A percentile compares a stretch with the other conserved stretches of the same genome.
These are phyloP conservation scores for Zygothrica quintamaculata DNA, from an alignment of 2,888 invertebrate species.

Conservation along the genomic window DNA sequence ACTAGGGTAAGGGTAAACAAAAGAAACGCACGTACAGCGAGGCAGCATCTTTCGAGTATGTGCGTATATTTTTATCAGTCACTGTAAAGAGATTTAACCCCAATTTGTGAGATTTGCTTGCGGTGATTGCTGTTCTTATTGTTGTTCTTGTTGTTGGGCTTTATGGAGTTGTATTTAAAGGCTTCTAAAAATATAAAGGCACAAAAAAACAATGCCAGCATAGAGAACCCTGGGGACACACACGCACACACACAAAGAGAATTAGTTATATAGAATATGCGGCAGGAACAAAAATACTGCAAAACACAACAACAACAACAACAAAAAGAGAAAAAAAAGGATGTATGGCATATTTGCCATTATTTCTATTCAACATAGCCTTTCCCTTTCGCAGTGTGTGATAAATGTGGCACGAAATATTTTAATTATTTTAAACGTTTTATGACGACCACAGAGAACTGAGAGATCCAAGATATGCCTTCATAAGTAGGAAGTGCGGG, in stretches of 20 bases:
- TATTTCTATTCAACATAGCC: constrained; percentile 36
- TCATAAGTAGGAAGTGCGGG: constrained; percentile 48
- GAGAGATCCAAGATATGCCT: constrained; percentile 68
- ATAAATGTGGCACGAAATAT: constrained; percentile 83
- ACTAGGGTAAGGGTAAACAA: constrained; percentile 74
- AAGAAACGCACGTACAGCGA: constrained; percentile 62
- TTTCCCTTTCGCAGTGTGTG: constrained; percentile 45
- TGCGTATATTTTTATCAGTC: constrained; percentile 80
- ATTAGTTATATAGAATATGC: constrained; percentile 72
- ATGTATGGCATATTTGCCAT: constrained; percentile 75
- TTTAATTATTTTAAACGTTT: constrained; percentile 83
- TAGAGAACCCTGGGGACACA: constrained; percentile 54
- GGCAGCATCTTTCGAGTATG: constrained; percentile 68
- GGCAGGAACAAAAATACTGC: no score
- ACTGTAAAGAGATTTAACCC: constrained; percentile 77
- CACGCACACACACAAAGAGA: constrained; percentile 55
- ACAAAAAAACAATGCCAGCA: constrained; percentile 53
- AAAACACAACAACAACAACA: no score
- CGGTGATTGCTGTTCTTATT: constrained; percentile 67
- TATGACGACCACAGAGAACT: constrained; percentile 67
- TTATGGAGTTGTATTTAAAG: constrained; percentile 73
- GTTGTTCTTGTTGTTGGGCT: constrained; percentile 28
- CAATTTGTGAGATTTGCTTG: constrained; percentile 81
- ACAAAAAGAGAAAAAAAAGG: constrained; percentile 46
- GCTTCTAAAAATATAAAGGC: constrained; percentile 77